Base-by-base conservation (phyloP, 2,113 vertebrate genomes). In the Hippotragus niger region DNA sequence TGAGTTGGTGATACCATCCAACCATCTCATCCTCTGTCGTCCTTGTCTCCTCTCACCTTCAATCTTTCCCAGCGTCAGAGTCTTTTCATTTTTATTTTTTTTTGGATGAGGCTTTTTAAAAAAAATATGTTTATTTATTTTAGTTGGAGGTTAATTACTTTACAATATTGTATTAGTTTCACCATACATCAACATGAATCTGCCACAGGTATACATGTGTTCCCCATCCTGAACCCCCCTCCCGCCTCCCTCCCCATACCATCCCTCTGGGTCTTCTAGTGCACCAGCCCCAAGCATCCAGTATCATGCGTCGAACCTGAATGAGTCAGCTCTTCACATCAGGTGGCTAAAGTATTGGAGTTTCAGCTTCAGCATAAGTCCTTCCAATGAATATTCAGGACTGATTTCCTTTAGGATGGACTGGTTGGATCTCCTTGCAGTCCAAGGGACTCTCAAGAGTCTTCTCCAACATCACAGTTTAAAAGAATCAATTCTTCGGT, bases 31-130 rank as follows among this genome's bases (percentile, higher is more conserved):
- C n/a, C n/a, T 64, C 31, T 71, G 9, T 71, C 0, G 0, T 36
- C n/a, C n/a, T 2, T 36, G 33, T 21, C n/a, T 71, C 19, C 64
- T 71, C n/a, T 36, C 0, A 0, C 9, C 19, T 71, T 11, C 64
- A 71, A 36, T 71, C 64, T 21, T 21, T 11, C 17, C n/a, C n/a
- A 36, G 64, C 17, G 21, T 71, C 17, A 71, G 7, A 4, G 64
- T 71, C 17, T 71, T 71, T 36, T 36, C 64, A 0, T 55, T 55
- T 8, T 8, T 23, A 19, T 55, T 25, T 23, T 3, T 23, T 3
- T 57, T 57, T 57, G 8, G 55, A 25, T 57, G 23, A 57, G 23
- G 23, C 23, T 25, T 57, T 23, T 4, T 1, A 0, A 25, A 57
- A 57, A 8, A 57, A 1, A 57, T 57, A 57, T 57, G 25, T 57